Percentiles rank a stretch among this genome's conserved stretches.
Evolutionary conservation across 2,888 invertebrate species (phyloP).

Genomic region (Drosophila neonasuta): DNA sequence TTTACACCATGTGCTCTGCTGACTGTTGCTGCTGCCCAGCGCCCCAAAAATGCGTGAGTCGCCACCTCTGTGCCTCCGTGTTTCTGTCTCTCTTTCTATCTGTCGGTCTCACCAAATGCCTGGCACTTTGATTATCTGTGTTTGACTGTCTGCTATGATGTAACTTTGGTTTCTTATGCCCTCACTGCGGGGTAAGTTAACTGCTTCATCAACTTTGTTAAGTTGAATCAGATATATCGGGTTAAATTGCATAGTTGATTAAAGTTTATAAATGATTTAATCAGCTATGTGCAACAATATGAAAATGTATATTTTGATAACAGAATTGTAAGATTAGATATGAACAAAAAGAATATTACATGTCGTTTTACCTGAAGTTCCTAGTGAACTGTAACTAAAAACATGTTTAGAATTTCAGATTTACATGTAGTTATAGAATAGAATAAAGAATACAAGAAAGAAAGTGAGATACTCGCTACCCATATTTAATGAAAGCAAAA

Average conservation of each 20-base stretch:
- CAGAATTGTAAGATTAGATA: too few species aligned
- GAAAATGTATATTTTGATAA: too few species aligned
- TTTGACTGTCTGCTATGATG: conserved; percentile 25
- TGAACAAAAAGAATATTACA: too few species aligned
- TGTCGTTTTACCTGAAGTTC: too few species aligned
- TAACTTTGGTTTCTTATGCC: conserved; percentile 12
- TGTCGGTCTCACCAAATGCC: background rate
- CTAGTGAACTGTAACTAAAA: too few species aligned
- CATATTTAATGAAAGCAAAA: too few species aligned
- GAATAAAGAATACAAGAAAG: too few species aligned
- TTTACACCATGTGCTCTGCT: conserved; percentile 26
- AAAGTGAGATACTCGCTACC: too few species aligned
- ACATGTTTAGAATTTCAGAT: too few species aligned
- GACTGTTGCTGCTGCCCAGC: background rate
- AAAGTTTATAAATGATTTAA: too few species aligned
- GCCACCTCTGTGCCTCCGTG: conserved; percentile 26
- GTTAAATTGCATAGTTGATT: background rate
- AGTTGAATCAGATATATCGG: background rate
- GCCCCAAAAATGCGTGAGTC: conserved; percentile 24
- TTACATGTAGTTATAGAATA: too few species aligned
- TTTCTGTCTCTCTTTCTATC: background rate
- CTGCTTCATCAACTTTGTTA: background rate
- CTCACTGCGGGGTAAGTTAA: background rate
- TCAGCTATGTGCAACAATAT: too few species aligned
- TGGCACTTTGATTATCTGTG: conserved; percentile 16